Evolutionary conservation across 2,797 vertebrate genomes (phyloP).

Genomic region (Lithobates sylvaticus): DNA sequence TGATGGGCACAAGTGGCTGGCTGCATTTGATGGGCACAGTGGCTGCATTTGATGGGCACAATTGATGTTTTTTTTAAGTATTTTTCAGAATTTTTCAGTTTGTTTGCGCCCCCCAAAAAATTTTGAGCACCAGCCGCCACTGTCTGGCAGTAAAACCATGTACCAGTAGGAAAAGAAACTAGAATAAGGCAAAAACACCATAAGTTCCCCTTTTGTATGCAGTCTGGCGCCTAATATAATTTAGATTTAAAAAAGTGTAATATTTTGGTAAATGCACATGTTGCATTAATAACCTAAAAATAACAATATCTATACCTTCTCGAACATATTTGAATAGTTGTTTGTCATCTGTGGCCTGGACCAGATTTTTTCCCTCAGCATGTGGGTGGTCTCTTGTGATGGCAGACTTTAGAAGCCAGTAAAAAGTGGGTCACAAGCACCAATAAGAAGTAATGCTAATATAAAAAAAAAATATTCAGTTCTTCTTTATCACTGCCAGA

Average conservation of each 20-base stretch:
- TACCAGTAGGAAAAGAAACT: background rate
- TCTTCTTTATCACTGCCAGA: slow-evolving; percentile 39
- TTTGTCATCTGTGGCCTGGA: slow-evolving; percentile 36
- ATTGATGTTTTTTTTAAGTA: too few species aligned
- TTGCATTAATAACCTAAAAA: background rate
- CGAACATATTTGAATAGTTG: slow-evolving; percentile 24
- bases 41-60: too few species aligned
- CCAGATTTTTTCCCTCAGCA: slow-evolving; percentile 24
- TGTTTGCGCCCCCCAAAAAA: too few species aligned
- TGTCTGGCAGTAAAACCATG: too few species aligned
- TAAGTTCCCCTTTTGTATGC: slow-evolving; percentile 17
- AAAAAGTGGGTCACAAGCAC: slow-evolving; percentile 44
- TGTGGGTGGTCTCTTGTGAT: slow-evolving; percentile 47
- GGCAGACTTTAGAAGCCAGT: slow-evolving; percentile 11
- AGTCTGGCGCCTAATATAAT: background rate
- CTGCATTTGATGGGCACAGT: too few species aligned
- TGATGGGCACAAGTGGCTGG: too few species aligned
- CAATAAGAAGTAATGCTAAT: slow-evolving; percentile 16
- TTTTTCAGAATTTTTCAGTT: too few species aligned
- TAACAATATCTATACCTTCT: slow-evolving; percentile 13
- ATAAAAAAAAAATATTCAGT: slow-evolving; percentile 6
- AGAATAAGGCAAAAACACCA: slow-evolving; percentile 18
- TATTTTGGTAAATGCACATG: slow-evolving; percentile 27
- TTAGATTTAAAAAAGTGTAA: background rate
- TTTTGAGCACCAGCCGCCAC: too few species aligned